phyloP scores from a whole-genome alignment of 2,888 invertebrate genomes.

The Drosophila ezoana region DNA sequence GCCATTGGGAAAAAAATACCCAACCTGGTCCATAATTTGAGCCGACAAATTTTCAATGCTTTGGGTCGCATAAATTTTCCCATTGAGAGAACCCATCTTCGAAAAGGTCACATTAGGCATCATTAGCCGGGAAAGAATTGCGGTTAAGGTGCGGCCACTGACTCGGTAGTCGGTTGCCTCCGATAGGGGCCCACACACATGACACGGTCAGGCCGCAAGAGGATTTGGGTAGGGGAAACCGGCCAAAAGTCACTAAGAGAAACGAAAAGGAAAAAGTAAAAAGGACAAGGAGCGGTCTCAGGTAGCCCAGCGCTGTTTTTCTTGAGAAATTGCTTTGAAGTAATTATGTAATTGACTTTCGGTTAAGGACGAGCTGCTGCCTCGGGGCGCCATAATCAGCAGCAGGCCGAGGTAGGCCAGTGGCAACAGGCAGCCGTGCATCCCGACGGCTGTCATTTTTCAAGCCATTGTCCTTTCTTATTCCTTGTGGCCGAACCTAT shows the following conservation, averaged over 20 bases:
- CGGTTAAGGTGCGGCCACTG: conserved; percentile 62
- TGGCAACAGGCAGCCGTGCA: conserved; percentile 20
- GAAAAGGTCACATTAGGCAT: conserved; percentile 68
- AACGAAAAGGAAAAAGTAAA: conserved; percentile 3
- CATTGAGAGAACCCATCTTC: conserved; percentile 46
- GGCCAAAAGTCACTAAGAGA: conserved; percentile 35
- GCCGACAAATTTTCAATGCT: conserved; percentile 58
- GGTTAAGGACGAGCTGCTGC: conserved; percentile 31
- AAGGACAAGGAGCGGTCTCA: conserved; percentile 36
- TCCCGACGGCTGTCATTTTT: conserved; percentile 58
- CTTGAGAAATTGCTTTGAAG: conserved; percentile 72
- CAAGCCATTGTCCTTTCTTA: conserved; percentile 52
- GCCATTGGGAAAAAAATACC: conserved; percentile 8
- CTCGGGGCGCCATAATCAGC: conserved; percentile 55
- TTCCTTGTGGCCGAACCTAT: conserved; percentile 22
- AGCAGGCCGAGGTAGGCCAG: neutral
- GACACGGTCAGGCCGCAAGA: neutral
- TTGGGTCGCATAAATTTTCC: conserved; percentile 66
- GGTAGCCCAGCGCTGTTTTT: conserved; percentile 54
- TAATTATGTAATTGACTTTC: conserved; percentile 75
- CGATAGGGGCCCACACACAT: conserved; percentile 57
- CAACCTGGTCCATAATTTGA: conserved; percentile 50
- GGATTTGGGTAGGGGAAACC: conserved; percentile 7
- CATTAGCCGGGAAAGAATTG: conserved; percentile 59
- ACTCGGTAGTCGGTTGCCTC: conserved; percentile 22